Evolutionary conservation across 2,113 vertebrate species (phyloP).

Genomic region (Mixornis gularis): DNA sequence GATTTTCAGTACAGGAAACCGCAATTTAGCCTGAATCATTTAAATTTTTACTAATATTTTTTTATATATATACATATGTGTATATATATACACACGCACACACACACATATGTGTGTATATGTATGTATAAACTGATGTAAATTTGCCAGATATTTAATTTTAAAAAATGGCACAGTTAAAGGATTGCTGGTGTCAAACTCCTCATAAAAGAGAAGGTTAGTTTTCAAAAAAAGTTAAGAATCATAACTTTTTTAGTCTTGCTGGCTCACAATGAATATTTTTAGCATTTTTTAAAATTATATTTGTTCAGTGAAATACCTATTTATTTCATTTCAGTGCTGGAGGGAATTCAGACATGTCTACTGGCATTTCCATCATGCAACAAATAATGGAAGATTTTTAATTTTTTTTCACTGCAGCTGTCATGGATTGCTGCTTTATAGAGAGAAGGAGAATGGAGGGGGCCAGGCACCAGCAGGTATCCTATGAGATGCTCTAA

Average conservation of each 20-base stretch:
- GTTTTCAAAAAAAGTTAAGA: background rate
- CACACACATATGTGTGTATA: no score
- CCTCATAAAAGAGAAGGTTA: background rate
- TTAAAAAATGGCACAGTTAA: fast-evolving
- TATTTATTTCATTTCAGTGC: background rate
- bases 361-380: background rate
- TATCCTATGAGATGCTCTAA: background rate
- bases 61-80: background rate
- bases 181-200: background rate
- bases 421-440: background rate
- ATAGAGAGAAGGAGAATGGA: background rate
- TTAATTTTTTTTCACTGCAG: background rate
- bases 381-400: background rate
- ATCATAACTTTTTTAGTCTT: background rate
- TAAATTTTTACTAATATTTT: background rate
- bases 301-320: background rate
- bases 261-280: background rate
- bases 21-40: background rate
- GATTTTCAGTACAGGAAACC: background rate
- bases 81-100: no score
- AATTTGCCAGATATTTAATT: background rate
- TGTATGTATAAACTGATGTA: background rate
- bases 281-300: background rate
- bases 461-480: background rate
- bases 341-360: background rate